A percentile compares a stretch with the other conserved stretches of the same genome.
Evolutionary conservation across 1,140 invertebrate species (phyloP).

Genomic region (Rhagoletis zephyria): DNA sequence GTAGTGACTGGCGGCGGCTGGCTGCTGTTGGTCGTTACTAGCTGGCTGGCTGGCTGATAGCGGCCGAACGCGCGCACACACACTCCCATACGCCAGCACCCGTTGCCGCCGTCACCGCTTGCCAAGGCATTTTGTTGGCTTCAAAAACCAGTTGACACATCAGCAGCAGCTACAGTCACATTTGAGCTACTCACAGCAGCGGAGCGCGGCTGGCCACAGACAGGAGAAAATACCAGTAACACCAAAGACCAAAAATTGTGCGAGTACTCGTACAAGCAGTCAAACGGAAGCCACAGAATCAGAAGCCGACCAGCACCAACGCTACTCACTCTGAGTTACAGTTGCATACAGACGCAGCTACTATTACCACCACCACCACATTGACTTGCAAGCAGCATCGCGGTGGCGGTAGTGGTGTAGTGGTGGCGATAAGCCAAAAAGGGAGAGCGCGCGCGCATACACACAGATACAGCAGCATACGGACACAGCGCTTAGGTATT

Average conservation of each 20-base stretch:
- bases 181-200: conserved; percentile 18
- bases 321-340: not conserved
- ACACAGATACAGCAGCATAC: not conserved
- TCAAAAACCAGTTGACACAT: conserved; percentile 50
- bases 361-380: no score
- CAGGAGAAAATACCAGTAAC: not conserved
- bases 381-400: not conserved
- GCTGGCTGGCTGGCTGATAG: not conserved
- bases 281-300: conserved; percentile 7
- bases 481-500: not conserved
- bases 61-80: not conserved
- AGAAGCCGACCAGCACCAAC: conserved; percentile 24
- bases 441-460: not conserved
- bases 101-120: not conserved
- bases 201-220: conserved; percentile 22
- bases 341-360: not conserved
- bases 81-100: not conserved
- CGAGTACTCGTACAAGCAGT: not conserved
- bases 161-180: conserved; percentile 54
- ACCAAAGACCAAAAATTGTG: conserved; percentile 49
- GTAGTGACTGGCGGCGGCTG: not conserved
- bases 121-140: not conserved
- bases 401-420: not conserved
- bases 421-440: conserved; percentile 9
- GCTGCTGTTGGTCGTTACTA: conserved; percentile 3